Conservation (phyloP, 2,797 vertebrate genomes). For the Cuniculus paca region DNA sequence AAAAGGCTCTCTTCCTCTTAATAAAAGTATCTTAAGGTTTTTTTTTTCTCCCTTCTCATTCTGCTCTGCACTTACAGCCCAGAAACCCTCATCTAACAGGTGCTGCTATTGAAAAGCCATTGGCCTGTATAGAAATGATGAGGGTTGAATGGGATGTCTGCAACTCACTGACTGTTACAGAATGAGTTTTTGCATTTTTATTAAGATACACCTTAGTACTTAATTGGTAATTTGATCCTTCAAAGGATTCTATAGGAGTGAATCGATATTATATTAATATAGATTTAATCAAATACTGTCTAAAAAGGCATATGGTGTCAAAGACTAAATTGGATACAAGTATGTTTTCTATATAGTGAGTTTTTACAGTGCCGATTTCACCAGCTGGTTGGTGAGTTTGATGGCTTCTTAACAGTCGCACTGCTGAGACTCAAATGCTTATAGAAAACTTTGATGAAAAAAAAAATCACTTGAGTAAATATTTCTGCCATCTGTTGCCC, state of each 20-base stretch:
- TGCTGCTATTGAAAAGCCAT: not conserved
- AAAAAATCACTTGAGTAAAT: constrained; percentile 79
- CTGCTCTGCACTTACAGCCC: not conserved
- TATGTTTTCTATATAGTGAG: constrained; percentile 69
- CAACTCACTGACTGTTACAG: not conserved
- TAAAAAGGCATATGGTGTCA: constrained; percentile 66
- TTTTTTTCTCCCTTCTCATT: not conserved
- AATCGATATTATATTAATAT: constrained; percentile 51
- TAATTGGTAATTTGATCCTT: constrained; percentile 19
- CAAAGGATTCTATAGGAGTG: not conserved
- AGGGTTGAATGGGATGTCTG: not conserved
- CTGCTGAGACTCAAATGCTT: constrained; percentile 67
- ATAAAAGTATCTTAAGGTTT: not conserved
- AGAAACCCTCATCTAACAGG: not conserved
- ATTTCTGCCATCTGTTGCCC: constrained; percentile 77
- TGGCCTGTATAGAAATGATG: not conserved
- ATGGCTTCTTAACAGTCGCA: constrained; percentile 4
- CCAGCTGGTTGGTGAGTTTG: constrained; percentile 77
- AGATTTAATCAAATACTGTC: constrained; percentile 40
- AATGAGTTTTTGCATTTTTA: not conserved
- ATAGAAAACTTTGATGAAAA: constrained; percentile 75
- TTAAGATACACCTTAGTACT: not conserved
- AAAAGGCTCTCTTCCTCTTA: constrained; percentile 23
- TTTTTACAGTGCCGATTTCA: constrained; percentile 65
- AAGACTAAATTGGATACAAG: constrained; percentile 70